phyloP scores from a whole-genome alignment of 2,113 vertebrate genomes.

The Paracanthobrama guichenoti region DNA sequence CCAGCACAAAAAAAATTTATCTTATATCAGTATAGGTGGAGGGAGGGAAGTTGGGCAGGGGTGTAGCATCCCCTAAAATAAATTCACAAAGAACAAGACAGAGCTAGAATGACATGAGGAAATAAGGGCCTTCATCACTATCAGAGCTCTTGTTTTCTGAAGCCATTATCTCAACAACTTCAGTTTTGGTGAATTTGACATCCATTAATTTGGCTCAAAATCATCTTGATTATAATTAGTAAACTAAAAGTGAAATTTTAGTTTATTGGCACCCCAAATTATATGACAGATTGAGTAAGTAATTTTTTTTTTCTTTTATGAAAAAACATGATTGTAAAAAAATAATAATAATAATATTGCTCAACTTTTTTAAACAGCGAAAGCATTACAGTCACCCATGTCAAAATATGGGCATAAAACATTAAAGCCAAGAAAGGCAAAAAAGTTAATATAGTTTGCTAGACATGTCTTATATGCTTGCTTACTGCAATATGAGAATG shows the following conservation, averaged over 20 bases:
- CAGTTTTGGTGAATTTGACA: neutral
- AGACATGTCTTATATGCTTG: neutral
- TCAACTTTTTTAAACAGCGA: neutral
- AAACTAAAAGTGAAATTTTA: neutral
- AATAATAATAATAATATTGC: neutral
- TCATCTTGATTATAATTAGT: neutral
- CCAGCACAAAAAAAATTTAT: constrained; percentile 62
- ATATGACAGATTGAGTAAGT: too few relatives aligned
- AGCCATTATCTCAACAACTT: constrained; percentile 18
- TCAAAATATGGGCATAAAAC: neutral
- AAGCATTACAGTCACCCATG: neutral
- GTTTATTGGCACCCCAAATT: neutral
- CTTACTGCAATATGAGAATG: neutral
- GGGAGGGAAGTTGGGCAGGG: constrained; percentile 50
- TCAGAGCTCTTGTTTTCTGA: constrained; percentile 49
- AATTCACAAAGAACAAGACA: constrained; percentile 57
- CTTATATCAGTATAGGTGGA: constrained; percentile 60
- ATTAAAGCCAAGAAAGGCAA: too few relatives aligned
- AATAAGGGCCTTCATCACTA: constrained; percentile 61
- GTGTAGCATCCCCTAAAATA: constrained; percentile 43
- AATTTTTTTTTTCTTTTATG: neutral
- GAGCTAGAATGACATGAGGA: constrained; percentile 71
- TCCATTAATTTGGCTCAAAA: neutral
- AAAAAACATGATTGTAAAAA: neutral
- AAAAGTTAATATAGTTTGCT: too few relatives aligned